phyloP scores from a whole-genome alignment of 2,113 vertebrate species.

The Agelaius phoeniceus region DNA sequence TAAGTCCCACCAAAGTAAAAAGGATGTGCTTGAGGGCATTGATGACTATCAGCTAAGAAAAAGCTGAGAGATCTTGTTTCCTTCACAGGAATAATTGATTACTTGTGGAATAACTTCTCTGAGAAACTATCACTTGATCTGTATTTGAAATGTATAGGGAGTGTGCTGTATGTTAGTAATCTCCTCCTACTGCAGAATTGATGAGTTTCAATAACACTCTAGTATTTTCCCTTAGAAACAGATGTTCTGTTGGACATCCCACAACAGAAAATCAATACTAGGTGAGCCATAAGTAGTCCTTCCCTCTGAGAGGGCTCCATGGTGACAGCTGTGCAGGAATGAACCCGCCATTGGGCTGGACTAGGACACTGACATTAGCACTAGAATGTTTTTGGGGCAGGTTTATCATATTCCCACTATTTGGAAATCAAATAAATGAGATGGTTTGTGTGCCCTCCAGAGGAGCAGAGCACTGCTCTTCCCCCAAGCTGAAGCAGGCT shows the following conservation, averaged over 20 bases:
- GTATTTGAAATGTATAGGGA: constrained; percentile 10
- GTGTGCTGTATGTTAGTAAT: neutral
- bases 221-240: constrained; percentile 1
- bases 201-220: constrained; percentile 14
- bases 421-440: neutral
- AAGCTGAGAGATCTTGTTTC: neutral
- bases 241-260: neutral
- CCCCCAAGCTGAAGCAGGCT: neutral
- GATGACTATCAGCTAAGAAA: constrained; percentile 2
- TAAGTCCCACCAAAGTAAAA: neutral
- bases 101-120: constrained; percentile 22
- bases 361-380: neutral
- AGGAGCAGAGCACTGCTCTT: neutral
- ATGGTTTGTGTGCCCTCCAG: neutral
- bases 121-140: constrained; percentile 22
- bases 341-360: neutral
- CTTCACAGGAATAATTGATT: constrained; percentile 27
- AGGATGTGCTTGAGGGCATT: constrained; percentile 5
- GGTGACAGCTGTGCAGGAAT: neutral
- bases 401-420: neutral
- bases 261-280: neutral
- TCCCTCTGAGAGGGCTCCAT: neutral
- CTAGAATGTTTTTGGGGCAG: neutral
- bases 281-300: neutral
- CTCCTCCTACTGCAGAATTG: constrained; percentile 23